Evolutionary conservation across 2,888 invertebrate genomes (phyloP).

Genomic region (Thera britannica): DNA sequence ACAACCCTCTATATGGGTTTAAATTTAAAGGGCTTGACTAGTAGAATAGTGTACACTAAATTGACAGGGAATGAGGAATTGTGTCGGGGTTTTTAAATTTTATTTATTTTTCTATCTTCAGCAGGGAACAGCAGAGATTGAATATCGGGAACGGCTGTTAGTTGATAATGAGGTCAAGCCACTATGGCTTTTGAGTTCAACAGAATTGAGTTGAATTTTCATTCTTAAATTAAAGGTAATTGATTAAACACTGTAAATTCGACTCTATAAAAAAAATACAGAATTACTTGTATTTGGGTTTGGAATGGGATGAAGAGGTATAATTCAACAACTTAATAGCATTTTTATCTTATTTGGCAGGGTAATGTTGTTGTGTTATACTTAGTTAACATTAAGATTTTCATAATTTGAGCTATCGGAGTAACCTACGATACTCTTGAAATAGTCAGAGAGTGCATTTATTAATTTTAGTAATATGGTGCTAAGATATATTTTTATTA

Average conservation of each 20-base stretch:
- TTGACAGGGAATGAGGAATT: no score
- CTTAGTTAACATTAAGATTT: constrained; percentile 23
- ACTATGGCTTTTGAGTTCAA: not conserved
- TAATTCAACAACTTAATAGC: constrained; percentile 18
- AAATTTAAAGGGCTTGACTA: no score
- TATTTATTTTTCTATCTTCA: no score
- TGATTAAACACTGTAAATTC: constrained; percentile 21
- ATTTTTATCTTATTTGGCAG: constrained; percentile 8
- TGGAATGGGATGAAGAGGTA: constrained; percentile 24
- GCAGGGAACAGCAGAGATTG: no score
- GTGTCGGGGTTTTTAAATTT: no score
- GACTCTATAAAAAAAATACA: not conserved
- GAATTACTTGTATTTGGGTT: constrained; percentile 10
- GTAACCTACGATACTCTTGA: constrained; percentile 69
- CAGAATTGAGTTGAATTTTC: not conserved
- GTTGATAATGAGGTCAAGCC: not conserved
- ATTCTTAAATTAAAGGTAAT: not conserved
- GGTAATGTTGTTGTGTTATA: constrained; percentile 24
- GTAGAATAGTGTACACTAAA: no score
- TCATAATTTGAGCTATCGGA: constrained; percentile 34
- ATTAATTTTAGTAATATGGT: constrained; percentile 68
- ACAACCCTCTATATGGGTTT: no score
- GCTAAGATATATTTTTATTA: constrained; percentile 53
- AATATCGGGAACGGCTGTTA: no score
- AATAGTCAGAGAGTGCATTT: constrained; percentile 79